Percentiles rank a stretch among this genome's conserved stretches.
These are phyloP conservation scores for Philhelius pedissequus DNA, from an alignment of 2,888 invertebrate genomes.

Conservation along the genomic window DNA sequence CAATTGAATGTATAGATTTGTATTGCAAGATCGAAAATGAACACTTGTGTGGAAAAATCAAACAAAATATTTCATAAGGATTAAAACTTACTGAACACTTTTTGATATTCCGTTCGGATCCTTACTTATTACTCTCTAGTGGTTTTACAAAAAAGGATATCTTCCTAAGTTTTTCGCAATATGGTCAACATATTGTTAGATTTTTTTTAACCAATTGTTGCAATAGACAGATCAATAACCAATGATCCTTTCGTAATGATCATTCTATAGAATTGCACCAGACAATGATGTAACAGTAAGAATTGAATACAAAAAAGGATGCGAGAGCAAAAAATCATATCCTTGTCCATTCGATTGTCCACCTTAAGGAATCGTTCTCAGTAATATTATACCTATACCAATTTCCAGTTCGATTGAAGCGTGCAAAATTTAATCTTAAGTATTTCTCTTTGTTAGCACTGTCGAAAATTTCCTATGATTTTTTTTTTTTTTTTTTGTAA, in stretches of 20 bases:
- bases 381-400: constrained; percentile 43
- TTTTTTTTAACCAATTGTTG: constrained; percentile 15
- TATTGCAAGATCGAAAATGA: constrained; percentile 21
- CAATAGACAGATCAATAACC: constrained; percentile 57
- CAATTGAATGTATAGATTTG: constrained; percentile 29
- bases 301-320: constrained; percentile 40
- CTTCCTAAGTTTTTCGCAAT: constrained; percentile 51
- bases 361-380: constrained; percentile 35
- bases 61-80: neutral
- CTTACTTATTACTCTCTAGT: neutral
- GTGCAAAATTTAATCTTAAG: constrained; percentile 67
- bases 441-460: neutral
- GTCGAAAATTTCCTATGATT: neutral
- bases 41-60: constrained; percentile 45
- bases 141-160: constrained; percentile 26
- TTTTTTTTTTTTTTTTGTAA: no score
- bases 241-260: constrained; percentile 65
- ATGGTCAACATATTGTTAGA: constrained; percentile 49
- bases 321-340: neutral
- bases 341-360: constrained; percentile 47
- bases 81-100: constrained; percentile 18
- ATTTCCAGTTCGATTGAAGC: constrained; percentile 60
- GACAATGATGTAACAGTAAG: constrained; percentile 58
- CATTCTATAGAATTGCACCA: constrained; percentile 17
- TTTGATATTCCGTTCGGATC: neutral